Percentiles rank a stretch among this genome's conserved stretches.
These are phyloP conservation scores for Lytechinus variegatus DNA, from an alignment of 35 echinoderm and acorn worm species.

Conservation along the genomic window DNA sequence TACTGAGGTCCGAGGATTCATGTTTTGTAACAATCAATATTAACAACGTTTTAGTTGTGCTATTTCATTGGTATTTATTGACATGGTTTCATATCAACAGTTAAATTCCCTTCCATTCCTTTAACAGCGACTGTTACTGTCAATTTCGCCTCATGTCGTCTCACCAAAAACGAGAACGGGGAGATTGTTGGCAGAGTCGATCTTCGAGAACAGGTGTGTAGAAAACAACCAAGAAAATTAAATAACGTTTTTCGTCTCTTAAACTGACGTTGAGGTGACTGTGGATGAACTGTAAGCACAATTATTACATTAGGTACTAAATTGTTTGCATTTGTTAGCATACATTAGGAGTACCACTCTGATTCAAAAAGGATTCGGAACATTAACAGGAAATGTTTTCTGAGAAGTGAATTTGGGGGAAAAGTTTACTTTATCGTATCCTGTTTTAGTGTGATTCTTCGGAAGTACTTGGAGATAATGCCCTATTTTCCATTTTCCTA, in stretches of 20 bases:
- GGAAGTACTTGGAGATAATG: neutral
- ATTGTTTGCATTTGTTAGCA: neutral
- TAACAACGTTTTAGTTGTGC: no score
- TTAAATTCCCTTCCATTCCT: neutral
- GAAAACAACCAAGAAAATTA: neutral
- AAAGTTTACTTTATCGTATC: neutral
- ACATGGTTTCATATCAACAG: neutral
- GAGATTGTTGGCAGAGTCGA: conserved; percentile 29
- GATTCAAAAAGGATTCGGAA: neutral
- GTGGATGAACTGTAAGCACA: neutral
- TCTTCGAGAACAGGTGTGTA: conserved; percentile 33
- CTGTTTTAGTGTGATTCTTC: neutral
- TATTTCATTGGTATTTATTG: no score
- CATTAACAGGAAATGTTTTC: neutral
- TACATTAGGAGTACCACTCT: neutral
- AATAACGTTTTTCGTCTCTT: neutral
- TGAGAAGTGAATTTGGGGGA: neutral
- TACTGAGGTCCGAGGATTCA: no score
- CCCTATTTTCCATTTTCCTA: neutral
- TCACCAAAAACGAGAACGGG: neutral
- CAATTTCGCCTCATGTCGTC: neutral
- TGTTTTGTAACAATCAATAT: no score
- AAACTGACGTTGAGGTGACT: neutral
- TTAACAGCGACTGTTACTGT: conserved; percentile 15
- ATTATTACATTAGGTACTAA: neutral